Evolutionary conservation across 1,140 invertebrate species (phyloP).

Genomic region (Solenopsis invicta): DNA sequence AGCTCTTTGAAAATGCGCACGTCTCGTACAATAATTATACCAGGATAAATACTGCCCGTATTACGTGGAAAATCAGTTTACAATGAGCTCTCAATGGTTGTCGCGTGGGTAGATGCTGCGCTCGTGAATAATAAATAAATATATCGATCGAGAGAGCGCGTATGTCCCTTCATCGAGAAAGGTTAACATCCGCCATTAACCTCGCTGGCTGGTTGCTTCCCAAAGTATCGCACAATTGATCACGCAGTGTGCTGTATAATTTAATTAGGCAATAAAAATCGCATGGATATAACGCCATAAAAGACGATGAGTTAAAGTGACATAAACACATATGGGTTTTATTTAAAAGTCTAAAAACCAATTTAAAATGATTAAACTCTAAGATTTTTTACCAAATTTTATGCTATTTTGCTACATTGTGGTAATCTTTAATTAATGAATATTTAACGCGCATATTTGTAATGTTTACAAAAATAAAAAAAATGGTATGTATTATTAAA

Average conservation of each 20-base stretch:
- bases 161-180: conserved; percentile 40
- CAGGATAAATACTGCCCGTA: conserved; percentile 1
- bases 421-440: not conserved
- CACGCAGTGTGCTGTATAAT: conserved; percentile 51
- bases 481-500: not conserved
- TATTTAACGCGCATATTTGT: not conserved
- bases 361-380: not conserved
- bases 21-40: conserved; percentile 34
- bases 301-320: conserved; percentile 14
- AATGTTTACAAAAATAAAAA: not conserved
- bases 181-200: conserved; percentile 60
- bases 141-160: conserved; percentile 46
- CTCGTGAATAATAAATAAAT: conserved; percentile 56
- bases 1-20: conserved; percentile 21
- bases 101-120: conserved; percentile 43
- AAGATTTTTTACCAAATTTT: not conserved
- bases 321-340: not conserved
- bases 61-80: conserved; percentile 39
- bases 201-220: conserved; percentile 31
- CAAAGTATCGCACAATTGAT: conserved; percentile 55
- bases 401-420: not conserved
- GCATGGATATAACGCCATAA: conserved; percentile 6
- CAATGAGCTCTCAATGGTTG: conserved; percentile 40
- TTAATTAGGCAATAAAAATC: conserved; percentile 49
- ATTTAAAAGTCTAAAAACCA: not conserved